Conservation (phyloP, 2,888 invertebrate genomes). For the Torymus texanus region DNA sequence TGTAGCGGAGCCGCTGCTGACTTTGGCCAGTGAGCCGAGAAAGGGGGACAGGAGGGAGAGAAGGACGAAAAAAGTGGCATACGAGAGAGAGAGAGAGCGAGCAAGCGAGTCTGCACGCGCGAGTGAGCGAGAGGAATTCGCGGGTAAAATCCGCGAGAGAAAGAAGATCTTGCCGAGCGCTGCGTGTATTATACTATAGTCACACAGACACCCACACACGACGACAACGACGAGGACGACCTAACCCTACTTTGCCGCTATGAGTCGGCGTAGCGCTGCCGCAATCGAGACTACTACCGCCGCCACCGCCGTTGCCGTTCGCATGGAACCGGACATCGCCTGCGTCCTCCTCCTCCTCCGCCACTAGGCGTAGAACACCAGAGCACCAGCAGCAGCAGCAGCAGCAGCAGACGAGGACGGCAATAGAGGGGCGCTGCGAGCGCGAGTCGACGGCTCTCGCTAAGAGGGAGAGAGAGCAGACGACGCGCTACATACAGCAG, state of each 20-base stretch:
- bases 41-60: background rate
- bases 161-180: background rate
- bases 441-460: background rate
- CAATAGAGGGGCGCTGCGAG: slow-evolving; percentile 16
- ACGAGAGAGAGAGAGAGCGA: background rate
- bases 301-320: slow-evolving; percentile 26
- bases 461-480: slow-evolving; percentile 30
- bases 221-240: slow-evolving; percentile 17
- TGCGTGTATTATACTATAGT: slow-evolving; percentile 3
- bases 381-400: slow-evolving; percentile 35
- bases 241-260: slow-evolving; percentile 48
- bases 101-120: background rate
- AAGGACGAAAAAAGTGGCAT: background rate
- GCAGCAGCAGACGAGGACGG: slow-evolving; percentile 20
- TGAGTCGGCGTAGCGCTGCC: slow-evolving; percentile 39
- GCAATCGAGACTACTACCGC: slow-evolving; percentile 38
- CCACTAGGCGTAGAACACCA: slow-evolving; percentile 2
- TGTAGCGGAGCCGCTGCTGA: background rate
- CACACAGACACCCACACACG: background rate
- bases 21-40: background rate
- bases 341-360: slow-evolving; percentile 39
- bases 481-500: slow-evolving; percentile 8
- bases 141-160: slow-evolving; percentile 8
- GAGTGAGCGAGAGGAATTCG: slow-evolving; percentile 25
- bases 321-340: slow-evolving; percentile 53